A percentile compares a stretch with the other conserved stretches of the same genome.
Evolutionary conservation across 2,113 vertebrate genomes (phyloP).

Genomic region (Penelope pileata): DNA sequence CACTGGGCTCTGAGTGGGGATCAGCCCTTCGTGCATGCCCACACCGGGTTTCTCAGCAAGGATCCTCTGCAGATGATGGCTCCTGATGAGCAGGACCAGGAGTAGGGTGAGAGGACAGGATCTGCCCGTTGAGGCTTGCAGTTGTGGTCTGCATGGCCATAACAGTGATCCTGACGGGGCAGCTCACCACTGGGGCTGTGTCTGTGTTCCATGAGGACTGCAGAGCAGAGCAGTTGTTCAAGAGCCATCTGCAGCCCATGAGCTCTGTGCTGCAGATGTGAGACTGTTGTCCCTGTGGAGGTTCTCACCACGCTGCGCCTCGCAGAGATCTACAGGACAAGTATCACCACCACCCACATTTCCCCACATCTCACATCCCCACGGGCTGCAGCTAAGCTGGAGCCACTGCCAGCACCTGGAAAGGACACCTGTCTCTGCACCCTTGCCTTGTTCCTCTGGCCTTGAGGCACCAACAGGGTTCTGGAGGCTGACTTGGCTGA

Average conservation of each 20-base stretch:
- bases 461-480: not conserved
- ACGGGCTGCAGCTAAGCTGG: not conserved
- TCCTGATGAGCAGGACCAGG: not conserved
- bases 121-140: not conserved
- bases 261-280: not conserved
- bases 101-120: not conserved
- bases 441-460: not conserved
- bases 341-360: not conserved
- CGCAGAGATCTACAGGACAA: not conserved
- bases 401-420: not conserved
- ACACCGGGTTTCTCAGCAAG: not conserved
- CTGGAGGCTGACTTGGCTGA: not conserved
- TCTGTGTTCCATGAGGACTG: not conserved
- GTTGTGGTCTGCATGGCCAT: rapidly evolving
- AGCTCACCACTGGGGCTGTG: rapidly evolving
- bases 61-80: not conserved
- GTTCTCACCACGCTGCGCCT: rapidly evolving
- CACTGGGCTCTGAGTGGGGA: not conserved
- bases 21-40: not conserved
- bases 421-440: not conserved
- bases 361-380: not conserved
- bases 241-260: not conserved
- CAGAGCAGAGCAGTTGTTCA: not conserved
- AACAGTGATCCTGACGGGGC: not conserved
- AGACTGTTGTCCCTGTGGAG: not conserved